These are phyloP conservation scores for Temnothorax longispinosus DNA, from an alignment of 1,140 invertebrate genomes.

Conservation along the genomic window DNA sequence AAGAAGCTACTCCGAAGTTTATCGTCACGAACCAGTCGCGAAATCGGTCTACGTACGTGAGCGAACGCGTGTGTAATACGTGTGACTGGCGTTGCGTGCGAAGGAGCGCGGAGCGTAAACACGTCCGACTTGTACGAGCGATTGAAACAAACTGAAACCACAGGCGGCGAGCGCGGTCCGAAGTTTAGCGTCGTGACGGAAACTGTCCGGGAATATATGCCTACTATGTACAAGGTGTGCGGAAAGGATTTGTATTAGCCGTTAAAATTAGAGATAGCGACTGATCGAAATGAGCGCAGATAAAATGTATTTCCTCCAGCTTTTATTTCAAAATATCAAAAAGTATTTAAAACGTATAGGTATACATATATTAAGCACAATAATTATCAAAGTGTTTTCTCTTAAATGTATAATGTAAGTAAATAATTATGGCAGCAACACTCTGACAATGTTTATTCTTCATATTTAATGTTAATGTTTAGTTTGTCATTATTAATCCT, in stretches of 20 bases:
- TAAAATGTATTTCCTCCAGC: neutral
- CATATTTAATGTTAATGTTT: neutral
- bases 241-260: neutral
- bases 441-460: neutral
- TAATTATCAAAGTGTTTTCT: neutral
- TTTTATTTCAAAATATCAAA: neutral
- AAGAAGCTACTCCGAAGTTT: neutral
- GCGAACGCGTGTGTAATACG: neutral
- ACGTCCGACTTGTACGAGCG: slow-evolving; percentile 22
- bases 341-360: neutral
- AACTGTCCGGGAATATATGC: slow-evolving; percentile 29
- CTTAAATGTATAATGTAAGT: neutral
- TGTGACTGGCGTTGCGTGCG: slow-evolving; percentile 2
- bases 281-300: neutral
- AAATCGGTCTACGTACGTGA: neutral
- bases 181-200: slow-evolving; percentile 57
- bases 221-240: neutral
- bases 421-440: neutral
- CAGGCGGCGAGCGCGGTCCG: slow-evolving; percentile 12
- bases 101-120: neutral
- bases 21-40: neutral
- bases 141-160: slow-evolving; percentile 60
- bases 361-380: neutral
- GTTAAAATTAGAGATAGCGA: neutral
- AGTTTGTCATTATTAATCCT: neutral